Conservation (phyloP, 2,797 vertebrate genomes). For the Liparis tanakae region DNA sequence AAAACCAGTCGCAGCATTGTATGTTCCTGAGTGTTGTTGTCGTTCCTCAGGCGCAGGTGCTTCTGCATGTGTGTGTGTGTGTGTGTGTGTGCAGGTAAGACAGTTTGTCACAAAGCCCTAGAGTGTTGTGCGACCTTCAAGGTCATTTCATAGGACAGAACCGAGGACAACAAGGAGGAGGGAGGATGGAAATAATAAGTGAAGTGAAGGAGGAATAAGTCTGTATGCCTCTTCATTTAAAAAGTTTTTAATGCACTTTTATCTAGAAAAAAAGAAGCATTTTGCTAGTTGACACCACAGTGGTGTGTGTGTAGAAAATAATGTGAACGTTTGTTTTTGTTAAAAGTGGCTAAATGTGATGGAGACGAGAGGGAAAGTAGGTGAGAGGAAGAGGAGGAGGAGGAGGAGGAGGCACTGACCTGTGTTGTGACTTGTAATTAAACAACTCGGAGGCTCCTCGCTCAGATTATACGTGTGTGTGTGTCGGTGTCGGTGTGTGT, state of each 20-base stretch:
- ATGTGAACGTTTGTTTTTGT: neutral
- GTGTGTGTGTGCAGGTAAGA: slow-evolving; percentile 55
- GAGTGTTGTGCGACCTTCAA: slow-evolving; percentile 65
- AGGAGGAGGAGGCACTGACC: neutral
- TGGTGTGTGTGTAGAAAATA: neutral
- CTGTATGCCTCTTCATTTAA: slow-evolving; percentile 24
- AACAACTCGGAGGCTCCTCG: slow-evolving; percentile 28
- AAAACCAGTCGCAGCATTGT: slow-evolving; percentile 37
- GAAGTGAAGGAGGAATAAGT: slow-evolving; percentile 34
- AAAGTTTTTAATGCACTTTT: neutral
- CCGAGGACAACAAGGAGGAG: slow-evolving; percentile 24
- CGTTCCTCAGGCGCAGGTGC: neutral
- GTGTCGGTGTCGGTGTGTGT: neutral
- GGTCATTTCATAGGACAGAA: slow-evolving; percentile 70
- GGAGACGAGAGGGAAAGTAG: neutral
- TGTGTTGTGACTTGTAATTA: slow-evolving; percentile 17
- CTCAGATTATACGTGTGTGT: slow-evolving; percentile 4
- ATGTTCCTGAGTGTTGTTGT: slow-evolving; percentile 19
- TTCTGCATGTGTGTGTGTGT: slow-evolving; percentile 11
- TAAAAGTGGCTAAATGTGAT: slow-evolving; percentile 1
- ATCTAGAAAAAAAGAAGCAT: neutral
- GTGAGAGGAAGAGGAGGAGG: neutral
- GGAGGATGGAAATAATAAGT: slow-evolving; percentile 26
- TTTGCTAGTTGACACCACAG: neutral
- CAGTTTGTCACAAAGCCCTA: slow-evolving; percentile 55